Base-by-base conservation (phyloP, 2,113 vertebrate species). In the Nanorana parkeri region DNA sequence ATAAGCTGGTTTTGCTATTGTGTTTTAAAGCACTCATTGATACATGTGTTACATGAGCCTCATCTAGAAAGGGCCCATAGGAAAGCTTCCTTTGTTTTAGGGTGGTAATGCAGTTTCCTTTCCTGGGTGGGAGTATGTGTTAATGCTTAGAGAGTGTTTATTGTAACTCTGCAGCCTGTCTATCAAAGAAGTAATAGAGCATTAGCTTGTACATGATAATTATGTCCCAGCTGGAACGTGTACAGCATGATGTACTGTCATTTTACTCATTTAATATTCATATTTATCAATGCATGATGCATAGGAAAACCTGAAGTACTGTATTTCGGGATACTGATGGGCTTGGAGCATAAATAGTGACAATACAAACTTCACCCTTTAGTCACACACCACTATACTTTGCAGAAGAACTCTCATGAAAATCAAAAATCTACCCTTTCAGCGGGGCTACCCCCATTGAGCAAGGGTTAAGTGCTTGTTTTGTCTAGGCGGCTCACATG, bases 211-310 rank as follows among this genome's bases (percentile, higher is more conserved):
- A 21, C 23, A 17, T 65, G 36, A 28, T 51, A 77, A 77, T 77
- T 77, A 60, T 52, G 20, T 21, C 71, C 11, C 71, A 54, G 68
- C 52, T 74, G 71, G 47, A 72, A n/a, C 32, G 1, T 51, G 73
- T 63, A 36, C 55, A 61, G 3, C n/a, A 24, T 77, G 19, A 76
- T 63, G n/a, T 63, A 36, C 58, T 76, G 73, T 63, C 73, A 47
- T n/a, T 47, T 13, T 51, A 52, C 21, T 65, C 75, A 52, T 77
- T n/a, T 65, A 28, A 16, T 77, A 54, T 52, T 65, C 16, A 65
- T 26, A 21, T 63, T 75, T 5, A 3, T 71, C 13, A 47, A 47
- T 47, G 5, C 5, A 47, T 47, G 5, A 11, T 13, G 8, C 41
- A 13, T 6, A 36, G 6, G 32, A n/a, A n/a, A n/a, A 36, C 41